A percentile compares a stretch with the other conserved stretches of the same genome.
These are phyloP conservation scores for Lepidonotus clava DNA, from an alignment of 2,888 invertebrate species.

Conservation along the genomic window DNA sequence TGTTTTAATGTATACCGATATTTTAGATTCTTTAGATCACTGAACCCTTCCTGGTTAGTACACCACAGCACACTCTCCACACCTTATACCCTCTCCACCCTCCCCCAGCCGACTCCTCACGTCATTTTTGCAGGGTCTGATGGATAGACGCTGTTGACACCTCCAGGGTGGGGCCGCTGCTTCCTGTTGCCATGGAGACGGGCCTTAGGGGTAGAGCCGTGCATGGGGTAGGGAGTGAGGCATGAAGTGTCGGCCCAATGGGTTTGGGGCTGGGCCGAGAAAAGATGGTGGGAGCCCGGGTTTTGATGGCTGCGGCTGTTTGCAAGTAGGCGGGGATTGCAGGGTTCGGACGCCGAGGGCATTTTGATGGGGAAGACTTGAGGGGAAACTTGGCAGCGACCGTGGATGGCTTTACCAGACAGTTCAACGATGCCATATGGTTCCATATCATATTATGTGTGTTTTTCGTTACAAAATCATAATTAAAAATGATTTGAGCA, in stretches of 20 bases:
- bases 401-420: no score
- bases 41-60: no score
- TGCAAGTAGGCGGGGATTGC: no score
- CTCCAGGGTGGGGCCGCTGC: slow-evolving; percentile 16
- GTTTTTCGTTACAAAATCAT: no score
- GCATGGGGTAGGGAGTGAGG: neutral
- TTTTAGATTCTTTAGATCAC: no score
- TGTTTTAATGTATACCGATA: no score
- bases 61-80: neutral
- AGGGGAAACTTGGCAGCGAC: no score
- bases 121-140: slow-evolving; percentile 33
- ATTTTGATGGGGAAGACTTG: no score
- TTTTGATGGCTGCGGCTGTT: neutral
- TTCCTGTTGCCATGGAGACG: slow-evolving; percentile 35
- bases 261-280: neutral
- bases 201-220: neutral
- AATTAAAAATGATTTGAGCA: no score
- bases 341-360: no score
- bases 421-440: no score
- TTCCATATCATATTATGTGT: no score
- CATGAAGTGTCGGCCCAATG: neutral
- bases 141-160: slow-evolving; percentile 15
- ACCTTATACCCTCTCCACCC: neutral
- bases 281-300: neutral
- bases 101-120: neutral